These are phyloP conservation scores for Colostygia pectinataria DNA, from an alignment of 2,888 invertebrate genomes.

Conservation along the genomic window DNA sequence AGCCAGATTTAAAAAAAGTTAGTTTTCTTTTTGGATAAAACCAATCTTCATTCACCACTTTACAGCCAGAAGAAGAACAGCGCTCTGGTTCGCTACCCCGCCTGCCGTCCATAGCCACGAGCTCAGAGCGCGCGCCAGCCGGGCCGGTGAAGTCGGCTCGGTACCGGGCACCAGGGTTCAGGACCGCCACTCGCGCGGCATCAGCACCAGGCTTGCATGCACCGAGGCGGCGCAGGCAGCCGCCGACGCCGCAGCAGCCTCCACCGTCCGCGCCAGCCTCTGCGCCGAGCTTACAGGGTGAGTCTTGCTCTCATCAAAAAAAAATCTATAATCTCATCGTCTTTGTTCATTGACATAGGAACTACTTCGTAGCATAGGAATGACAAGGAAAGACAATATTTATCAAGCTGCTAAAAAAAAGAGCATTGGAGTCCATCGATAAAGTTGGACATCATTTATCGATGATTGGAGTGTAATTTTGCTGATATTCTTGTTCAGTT, in stretches of 20 bases:
- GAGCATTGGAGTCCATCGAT: no score
- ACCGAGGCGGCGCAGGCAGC: conserved; percentile 82
- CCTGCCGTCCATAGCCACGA: conserved; percentile 81
- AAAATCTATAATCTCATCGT: no score
- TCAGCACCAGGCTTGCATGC: conserved; percentile 90
- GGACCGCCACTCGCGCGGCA: conserved; percentile 88
- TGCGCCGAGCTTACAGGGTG: conserved; percentile 83
- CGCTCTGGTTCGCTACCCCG: conserved; percentile 91
- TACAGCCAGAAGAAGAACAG: conserved; percentile 81
- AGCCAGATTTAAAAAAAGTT: no score
- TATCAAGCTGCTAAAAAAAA: no score
- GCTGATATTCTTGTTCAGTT: no score
- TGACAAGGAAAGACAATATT: no score
- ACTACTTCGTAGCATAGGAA: no score
- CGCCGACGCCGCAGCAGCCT: conserved; percentile 67
- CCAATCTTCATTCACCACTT: conserved; percentile 1
- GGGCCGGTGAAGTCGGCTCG: conserved; percentile 92
- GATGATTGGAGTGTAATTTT: no score
- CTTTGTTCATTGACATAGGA: no score
- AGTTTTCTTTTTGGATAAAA: no score
- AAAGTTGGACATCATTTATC: no score
- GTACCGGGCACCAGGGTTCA: conserved; percentile 92
- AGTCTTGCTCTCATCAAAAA: conserved; percentile 52
- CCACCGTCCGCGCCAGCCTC: conserved; percentile 71
- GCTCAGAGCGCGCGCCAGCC: conserved; percentile 73